Conservation (phyloP, 1,140 invertebrate species). For the Antheraea pernyi region DNA sequence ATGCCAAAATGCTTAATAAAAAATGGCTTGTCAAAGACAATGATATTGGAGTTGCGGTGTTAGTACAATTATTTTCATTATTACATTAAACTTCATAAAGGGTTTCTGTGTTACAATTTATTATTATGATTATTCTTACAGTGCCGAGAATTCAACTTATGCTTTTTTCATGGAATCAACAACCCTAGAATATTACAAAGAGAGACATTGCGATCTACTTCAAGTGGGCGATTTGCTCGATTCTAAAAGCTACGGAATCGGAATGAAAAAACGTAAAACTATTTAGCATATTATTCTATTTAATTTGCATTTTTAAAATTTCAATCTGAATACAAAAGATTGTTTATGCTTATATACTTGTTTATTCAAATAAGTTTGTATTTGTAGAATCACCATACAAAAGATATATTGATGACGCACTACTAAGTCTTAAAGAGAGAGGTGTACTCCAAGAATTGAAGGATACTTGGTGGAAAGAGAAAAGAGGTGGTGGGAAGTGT, state of each 20-base stretch:
- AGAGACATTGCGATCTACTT: conserved; percentile 87
- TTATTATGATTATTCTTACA: conserved; percentile 28
- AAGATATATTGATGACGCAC: conserved; percentile 84
- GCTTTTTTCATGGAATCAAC: conserved; percentile 94
- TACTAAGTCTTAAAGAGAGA: conserved; percentile 89
- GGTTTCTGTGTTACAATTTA: conserved; percentile 4
- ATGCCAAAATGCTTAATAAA: conserved; percentile 83
- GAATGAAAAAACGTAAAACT: conserved; percentile 78
- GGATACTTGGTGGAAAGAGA: conserved; percentile 92
- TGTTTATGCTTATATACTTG: neutral
- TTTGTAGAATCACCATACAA: conserved; percentile 84
- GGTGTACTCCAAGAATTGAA: conserved; percentile 89
- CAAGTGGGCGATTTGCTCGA: conserved; percentile 88
- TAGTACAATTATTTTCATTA: conserved; percentile 39
- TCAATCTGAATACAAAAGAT: no score
- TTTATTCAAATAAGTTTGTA: conserved; percentile 3
- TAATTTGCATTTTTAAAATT: conserved; percentile 3
- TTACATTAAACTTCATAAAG: no score
- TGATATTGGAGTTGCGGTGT: conserved; percentile 84
- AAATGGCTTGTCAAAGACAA: conserved; percentile 84
- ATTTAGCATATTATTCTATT: conserved; percentile 2
- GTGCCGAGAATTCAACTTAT: conserved; percentile 80
- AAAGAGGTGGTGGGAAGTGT: conserved; percentile 80
- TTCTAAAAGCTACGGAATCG: conserved; percentile 91
- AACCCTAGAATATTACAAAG: conserved; percentile 87